Evolutionary conservation across 2,888 invertebrate species (phyloP), one percentile per base, ranked within the genome.

Genomic region (Agrotis puta): DNA sequence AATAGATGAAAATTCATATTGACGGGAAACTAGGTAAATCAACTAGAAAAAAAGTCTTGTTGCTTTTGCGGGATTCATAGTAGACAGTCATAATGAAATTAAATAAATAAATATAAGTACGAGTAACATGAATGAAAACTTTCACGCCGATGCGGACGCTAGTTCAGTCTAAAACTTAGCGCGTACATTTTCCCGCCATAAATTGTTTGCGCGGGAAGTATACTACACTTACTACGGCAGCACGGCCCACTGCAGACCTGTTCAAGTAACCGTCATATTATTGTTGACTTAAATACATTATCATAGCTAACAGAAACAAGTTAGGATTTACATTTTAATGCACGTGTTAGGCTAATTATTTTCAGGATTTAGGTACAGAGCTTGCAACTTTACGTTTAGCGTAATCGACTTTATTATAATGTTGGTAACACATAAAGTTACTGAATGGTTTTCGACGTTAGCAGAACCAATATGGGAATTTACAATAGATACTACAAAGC

Each of bases 171-270:
- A 3, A 57, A 77, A 54, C 13, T 27, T 51, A 20, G 47, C 16
- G 9, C n/a, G 53, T 45, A 64, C 4, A 61, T 78, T 75, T 75
- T 76, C 72, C 65, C 73, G 65, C 79, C 73, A 63, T 27, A 53
- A 45, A 59, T 50, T 50, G 22, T 54, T 33, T 57, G 33, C 45
- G 72, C 61, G 61, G 61, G 24, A 71, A 61, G 33, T 27, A 43
- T 33, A 33, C 45, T 54, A 47, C 20, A 48, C 11, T 13, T 65
- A 74, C 57, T 53, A 54, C 48, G 33, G 22, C 7, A 59, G 47
- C 43, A 58, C 48, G 20, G 43, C 3, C 39, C 24, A 47, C 64
- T 70, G 51, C 33, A 53, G 47, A 61, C 57, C 47, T 69, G 58
- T 54, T 64, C 33, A 39, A 54, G n/a, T 48, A 69, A 70, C 75